phyloP scores from a whole-genome alignment of 2,113 vertebrate species.

The Saccopteryx bilineata region DNA sequence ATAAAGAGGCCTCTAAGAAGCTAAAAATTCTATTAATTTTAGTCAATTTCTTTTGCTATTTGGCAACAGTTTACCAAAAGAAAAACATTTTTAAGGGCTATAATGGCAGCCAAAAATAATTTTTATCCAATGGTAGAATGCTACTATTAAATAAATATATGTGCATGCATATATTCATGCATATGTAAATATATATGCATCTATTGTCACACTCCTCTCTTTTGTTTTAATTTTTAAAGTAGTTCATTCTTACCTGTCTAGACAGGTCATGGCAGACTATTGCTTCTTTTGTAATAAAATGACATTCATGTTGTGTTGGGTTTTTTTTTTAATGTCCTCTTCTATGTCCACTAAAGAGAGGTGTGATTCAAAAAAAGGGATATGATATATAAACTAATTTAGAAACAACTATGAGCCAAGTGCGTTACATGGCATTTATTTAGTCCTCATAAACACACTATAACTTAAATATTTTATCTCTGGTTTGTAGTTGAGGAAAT shows the following conservation, averaged over 20 bases:
- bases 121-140: background rate
- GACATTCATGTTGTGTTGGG: background rate
- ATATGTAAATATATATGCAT: background rate
- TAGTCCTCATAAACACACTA: background rate
- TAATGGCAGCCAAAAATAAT: background rate
- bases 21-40: constrained; percentile 37
- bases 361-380: background rate
- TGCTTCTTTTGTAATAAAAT: constrained; percentile 63
- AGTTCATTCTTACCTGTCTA: background rate
- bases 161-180: too few species aligned
- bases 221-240: constrained; percentile 45
- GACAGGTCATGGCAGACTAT: background rate
- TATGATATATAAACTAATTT: background rate
- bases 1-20: background rate
- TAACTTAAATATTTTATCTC: background rate
- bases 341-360: background rate
- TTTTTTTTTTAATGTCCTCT: background rate
- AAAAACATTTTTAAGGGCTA: background rate
- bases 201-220: background rate
- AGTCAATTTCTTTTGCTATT: background rate
- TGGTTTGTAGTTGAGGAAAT: constrained; percentile 22
- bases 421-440: background rate
- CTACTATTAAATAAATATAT: background rate
- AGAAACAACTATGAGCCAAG: background rate
- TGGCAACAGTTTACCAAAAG: background rate